Percentiles rank a stretch among this genome's conserved stretches.
These are phyloP conservation scores for Zalophus californianus DNA, from an alignment of 2,797 vertebrate species.

Conservation along the genomic window DNA sequence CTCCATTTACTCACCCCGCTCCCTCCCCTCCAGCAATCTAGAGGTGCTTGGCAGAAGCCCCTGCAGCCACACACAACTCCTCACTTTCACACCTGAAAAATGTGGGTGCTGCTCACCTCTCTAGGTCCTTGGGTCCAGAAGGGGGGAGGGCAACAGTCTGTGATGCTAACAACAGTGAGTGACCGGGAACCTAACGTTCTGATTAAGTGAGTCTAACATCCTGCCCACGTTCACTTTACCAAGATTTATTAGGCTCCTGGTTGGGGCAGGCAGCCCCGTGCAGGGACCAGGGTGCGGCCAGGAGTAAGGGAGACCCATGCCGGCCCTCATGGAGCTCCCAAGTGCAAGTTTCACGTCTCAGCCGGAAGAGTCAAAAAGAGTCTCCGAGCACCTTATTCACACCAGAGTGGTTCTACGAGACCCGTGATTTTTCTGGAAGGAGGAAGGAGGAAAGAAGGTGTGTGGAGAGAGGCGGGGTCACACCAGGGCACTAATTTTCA, in stretches of 20 bases:
- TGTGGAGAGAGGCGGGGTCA: background rate
- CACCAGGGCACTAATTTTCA: background rate
- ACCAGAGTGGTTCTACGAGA: background rate
- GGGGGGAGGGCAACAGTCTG: background rate
- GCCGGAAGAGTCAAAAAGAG: background rate
- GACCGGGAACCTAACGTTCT: background rate
- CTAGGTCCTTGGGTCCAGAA: background rate
- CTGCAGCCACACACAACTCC: background rate
- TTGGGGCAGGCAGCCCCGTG: background rate
- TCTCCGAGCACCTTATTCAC: background rate
- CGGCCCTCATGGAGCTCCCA: rapidly evolving
- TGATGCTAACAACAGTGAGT: background rate
- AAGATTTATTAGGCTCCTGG: rapidly evolving
- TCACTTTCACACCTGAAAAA: background rate
- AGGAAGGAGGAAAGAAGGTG: background rate
- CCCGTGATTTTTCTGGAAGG: background rate
- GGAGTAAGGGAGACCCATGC: rapidly evolving
- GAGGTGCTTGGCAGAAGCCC: background rate
- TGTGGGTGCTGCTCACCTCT: background rate
- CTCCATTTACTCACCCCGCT: background rate
- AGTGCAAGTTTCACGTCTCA: background rate
- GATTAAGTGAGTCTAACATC: rapidly evolving
- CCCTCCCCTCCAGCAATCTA: background rate
- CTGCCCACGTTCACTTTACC: no score
- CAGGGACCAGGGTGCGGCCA: rapidly evolving